A percentile compares a stretch with the other conserved stretches of the same genome.
phyloP scores from a whole-genome alignment of 2,888 invertebrate species.

The Nomada flava region DNA sequence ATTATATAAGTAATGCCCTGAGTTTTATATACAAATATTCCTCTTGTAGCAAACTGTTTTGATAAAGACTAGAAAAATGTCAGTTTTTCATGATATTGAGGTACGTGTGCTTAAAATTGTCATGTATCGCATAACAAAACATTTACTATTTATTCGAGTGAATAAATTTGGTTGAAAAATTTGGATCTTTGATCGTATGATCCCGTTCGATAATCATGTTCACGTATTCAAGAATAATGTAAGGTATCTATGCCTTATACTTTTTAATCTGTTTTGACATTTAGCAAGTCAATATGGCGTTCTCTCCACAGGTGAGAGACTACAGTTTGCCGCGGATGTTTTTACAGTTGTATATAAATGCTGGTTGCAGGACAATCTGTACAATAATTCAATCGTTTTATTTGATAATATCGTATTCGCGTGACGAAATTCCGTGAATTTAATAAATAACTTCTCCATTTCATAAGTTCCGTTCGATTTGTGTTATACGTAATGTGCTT shows the following conservation, averaged over 20 bases:
- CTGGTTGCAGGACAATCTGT: not conserved
- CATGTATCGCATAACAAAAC: not conserved
- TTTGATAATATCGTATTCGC: not conserved
- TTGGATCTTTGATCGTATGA: slow-evolving; percentile 16
- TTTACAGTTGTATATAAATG: slow-evolving; percentile 22
- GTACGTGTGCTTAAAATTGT: slow-evolving; percentile 41
- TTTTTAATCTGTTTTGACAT: slow-evolving; percentile 71
- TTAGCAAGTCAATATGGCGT: slow-evolving; percentile 71
- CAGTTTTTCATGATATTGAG: slow-evolving; percentile 19
- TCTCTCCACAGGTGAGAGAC: slow-evolving; percentile 70
- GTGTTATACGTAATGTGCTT: slow-evolving; percentile 47
- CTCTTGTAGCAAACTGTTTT: slow-evolving; percentile 10
- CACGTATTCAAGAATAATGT: slow-evolving; percentile 6
- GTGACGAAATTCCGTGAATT: slow-evolving; percentile 6
- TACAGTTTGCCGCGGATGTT: slow-evolving; percentile 56
- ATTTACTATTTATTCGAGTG: slow-evolving; percentile 5
- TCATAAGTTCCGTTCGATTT: slow-evolving; percentile 20
- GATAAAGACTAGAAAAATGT: slow-evolving; percentile 16
- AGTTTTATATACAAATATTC: slow-evolving; percentile 13
- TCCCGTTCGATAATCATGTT: slow-evolving; percentile 14
- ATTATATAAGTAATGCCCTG: slow-evolving; percentile 6
- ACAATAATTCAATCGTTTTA: slow-evolving; percentile 7
- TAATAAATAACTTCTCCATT: slow-evolving; percentile 13
- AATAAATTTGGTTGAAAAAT: not conserved
- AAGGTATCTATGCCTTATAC: slow-evolving; percentile 23